A percentile compares a stretch with the other conserved stretches of the same genome.
phyloP scores from a whole-genome alignment of 2,888 invertebrate genomes.

The Leptinotarsa haldemani region DNA sequence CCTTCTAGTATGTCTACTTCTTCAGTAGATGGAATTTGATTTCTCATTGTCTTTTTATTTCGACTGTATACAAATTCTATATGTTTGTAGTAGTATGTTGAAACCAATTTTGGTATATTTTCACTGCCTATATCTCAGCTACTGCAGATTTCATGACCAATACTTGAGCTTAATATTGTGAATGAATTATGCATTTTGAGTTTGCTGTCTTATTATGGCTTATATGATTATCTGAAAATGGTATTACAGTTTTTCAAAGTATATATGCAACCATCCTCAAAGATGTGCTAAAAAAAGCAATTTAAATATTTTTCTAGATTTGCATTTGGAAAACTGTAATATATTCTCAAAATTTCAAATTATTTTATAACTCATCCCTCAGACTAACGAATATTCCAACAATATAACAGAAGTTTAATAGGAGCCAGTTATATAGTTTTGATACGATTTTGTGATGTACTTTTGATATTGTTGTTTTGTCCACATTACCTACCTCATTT shows the following conservation, averaged over 20 bases:
- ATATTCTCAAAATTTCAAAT: not conserved
- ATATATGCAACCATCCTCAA: not conserved
- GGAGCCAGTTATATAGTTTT: slow-evolving; percentile 29
- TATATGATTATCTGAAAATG: not conserved
- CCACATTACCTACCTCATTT: slow-evolving; percentile 58
- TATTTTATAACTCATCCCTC: not conserved
- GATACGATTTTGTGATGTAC: slow-evolving; percentile 51
- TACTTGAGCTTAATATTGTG: too few species aligned
- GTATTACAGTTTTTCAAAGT: slow-evolving; percentile 2
- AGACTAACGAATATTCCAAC: slow-evolving; percentile 10
- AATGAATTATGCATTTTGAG: not conserved
- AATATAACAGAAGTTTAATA: slow-evolving; percentile 10
- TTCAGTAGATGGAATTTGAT: too few species aligned
- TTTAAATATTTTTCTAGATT: not conserved
- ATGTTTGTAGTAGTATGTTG: too few species aligned
- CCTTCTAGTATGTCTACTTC: too few species aligned
- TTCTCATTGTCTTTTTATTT: too few species aligned
- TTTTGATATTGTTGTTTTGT: slow-evolving; percentile 57
- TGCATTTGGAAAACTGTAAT: slow-evolving; percentile 1
- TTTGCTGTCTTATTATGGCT: not conserved
- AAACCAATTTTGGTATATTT: too few species aligned
- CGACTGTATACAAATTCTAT: too few species aligned
- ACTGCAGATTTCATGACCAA: too few species aligned
- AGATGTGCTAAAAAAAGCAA: not conserved
- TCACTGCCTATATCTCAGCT: too few species aligned